A percentile compares a stretch with the other conserved stretches of the same genome.
phyloP scores from a whole-genome alignment of 2,113 vertebrate species.

The Tragelaphus strepsiceros region DNA sequence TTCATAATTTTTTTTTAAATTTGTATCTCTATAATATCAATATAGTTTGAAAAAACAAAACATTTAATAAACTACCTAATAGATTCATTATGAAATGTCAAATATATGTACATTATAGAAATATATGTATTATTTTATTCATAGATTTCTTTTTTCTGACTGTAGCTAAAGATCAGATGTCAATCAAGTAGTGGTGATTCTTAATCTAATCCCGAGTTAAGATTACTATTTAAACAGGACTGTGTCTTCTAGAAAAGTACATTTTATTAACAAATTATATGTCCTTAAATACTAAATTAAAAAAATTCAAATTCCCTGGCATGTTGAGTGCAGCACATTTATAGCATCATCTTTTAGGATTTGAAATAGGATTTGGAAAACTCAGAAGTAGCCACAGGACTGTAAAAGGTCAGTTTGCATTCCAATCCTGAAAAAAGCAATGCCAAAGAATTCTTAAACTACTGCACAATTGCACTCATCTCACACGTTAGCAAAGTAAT shows the following conservation, averaged over 20 bases:
- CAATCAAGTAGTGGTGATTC: not conserved
- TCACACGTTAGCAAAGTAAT: not conserved
- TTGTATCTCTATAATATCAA: not conserved
- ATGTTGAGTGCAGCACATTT: not conserved
- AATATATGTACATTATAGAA: not conserved
- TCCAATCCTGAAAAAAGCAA: not conserved
- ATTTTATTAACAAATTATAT: not conserved
- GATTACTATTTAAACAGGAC: not conserved
- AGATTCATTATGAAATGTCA: not conserved
- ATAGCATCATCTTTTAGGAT: not conserved
- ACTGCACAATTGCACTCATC: not conserved
- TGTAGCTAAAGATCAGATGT: not conserved
- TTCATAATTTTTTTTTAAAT: not conserved
- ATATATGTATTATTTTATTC: not conserved
- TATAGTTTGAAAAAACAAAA: not conserved
- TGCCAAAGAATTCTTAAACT: not conserved
- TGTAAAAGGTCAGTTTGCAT: not conserved
- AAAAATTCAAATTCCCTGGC: not conserved
- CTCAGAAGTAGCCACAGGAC: not conserved
- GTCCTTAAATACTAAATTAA: not conserved
- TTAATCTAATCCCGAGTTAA: not conserved
- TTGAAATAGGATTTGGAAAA: not conserved
- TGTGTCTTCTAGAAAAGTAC: not conserved
- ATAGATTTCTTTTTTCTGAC: not conserved
- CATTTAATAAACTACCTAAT: not conserved